Evolutionary conservation across 2,888 invertebrate species (phyloP), one percentile per base, ranked within the genome.

Genomic region (Alloscopus bannaensis): DNA sequence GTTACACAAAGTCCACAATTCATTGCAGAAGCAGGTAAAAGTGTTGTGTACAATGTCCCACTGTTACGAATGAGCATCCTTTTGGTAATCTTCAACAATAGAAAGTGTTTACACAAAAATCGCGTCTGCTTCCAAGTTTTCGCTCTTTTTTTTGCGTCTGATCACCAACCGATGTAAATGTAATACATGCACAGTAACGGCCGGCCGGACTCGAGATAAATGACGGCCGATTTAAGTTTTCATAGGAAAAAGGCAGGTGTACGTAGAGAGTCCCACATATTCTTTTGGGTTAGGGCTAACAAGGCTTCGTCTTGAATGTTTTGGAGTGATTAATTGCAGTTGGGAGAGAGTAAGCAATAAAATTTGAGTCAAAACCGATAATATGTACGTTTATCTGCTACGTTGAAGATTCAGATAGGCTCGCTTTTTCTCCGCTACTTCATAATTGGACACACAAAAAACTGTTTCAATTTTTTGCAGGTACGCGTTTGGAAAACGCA

Each of bases 261-360:
- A 4, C 45, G 45, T 45, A 16, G 36, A 45, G n/a, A 16, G n/a
- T n/a, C n/a, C n/a, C n/a, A n/a, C n/a, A n/a, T n/a, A n/a, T n/a
- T n/a, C n/a, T n/a, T n/a, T n/a, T n/a, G n/a, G n/a, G 45, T 45
- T 45, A 16, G 13, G 45, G 13, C 18, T 45, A 45, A 3, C n/a
- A n/a, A n/a, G n/a, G n/a, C 45, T 3, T 45, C 45, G 13, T 45
- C n/a, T 45, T 45, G 3, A 36, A 36, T 8, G 45, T 45, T 11
- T 45, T 13, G 8, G n/a, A 55, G 28, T 55, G 55, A 55, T 55
- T 55, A 55, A 55, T 55, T 55, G 28, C 55, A 26, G 24, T 55
- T 55, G 26, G 13, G 26, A 55, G 55, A 55, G 55, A 26, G 55
- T 16, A n/a, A 55, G 26, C n/a, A n/a, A 13, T 8, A 55, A 26